These are phyloP conservation scores for Trachemys scripta DNA, from an alignment of 2,113 vertebrate species.

Conservation along the genomic window DNA sequence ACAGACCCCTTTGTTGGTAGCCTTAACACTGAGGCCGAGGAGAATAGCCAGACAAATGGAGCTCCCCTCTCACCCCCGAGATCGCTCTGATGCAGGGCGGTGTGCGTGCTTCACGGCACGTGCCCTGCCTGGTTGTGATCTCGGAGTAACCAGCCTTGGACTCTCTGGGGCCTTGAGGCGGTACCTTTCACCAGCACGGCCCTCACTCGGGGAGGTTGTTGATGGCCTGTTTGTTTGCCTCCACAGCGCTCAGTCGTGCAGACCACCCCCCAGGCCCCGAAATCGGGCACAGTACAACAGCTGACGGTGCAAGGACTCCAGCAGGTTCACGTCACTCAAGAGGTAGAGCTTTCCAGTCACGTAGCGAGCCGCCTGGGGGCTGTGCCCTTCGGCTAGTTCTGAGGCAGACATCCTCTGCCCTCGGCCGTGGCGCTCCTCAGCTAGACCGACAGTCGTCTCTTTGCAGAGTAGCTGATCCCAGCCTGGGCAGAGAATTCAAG, in stretches of 20 bases:
- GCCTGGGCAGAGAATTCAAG: not conserved
- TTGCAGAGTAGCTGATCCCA: not conserved
- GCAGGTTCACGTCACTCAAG: conserved; percentile 87
- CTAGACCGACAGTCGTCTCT: not conserved
- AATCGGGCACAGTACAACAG: conserved; percentile 86
- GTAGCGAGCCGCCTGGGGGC: not conserved
- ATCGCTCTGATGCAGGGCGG: too few relatives aligned
- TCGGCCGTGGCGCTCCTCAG: not conserved
- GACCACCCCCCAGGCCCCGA: conserved; percentile 83
- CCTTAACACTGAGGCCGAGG: not conserved
- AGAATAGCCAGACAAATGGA: not conserved
- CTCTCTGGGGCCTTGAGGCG: not conserved
- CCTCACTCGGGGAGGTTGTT: not conserved
- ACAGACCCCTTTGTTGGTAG: not conserved
- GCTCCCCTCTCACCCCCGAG: not conserved
- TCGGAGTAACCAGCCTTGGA: not conserved
- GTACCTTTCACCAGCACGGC: not conserved
- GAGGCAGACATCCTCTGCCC: not conserved
- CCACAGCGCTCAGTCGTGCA: conserved; percentile 90
- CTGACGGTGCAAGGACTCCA: conserved; percentile 85
- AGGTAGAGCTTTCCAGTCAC: conserved; percentile 76
- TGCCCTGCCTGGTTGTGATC: not conserved
- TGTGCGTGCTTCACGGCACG: not conserved
- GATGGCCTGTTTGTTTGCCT: conserved; percentile 18
- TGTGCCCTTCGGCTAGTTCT: not conserved